Base-by-base conservation (phyloP, 2,888 invertebrate species). In the Fragum sueziense region DNA sequence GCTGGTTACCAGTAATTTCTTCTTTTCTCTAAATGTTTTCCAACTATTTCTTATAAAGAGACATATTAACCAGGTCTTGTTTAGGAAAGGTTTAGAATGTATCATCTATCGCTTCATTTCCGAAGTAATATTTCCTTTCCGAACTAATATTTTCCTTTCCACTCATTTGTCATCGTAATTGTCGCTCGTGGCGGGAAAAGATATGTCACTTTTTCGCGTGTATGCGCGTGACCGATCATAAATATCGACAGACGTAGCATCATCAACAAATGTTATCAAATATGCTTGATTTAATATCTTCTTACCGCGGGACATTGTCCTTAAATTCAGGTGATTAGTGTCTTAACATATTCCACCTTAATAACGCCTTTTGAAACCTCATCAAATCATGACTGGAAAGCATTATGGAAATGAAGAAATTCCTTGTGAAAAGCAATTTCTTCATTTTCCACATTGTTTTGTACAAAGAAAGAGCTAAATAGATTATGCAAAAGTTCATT, bases 181-280 rank as follows among this genome's bases (percentile, higher is more conserved):
- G 62, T 34, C 34, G 62, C 62, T 62, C 34, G 62, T 62, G 62
- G 62, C 62, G 62, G 62, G 62, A 62, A 62, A 62, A 62, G 62
- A 62, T 62, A 62, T 33, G 33, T 62, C 62, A 62, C 62, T 34
- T 62, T 34, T 34, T 62, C 62, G 62, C 62, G 62, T 62, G 62
- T 29, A 20, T 62, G 31, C 62, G 34, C 62, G 62, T 62, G 62
- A 62, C 62, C n/a, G 62, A n/a, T 29, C 62, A 62, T 62, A 62
- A 34, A 62, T 62, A 57, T 25, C 25, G 27, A 57, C 57, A 22
- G 17, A 22, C 9, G 27, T 29, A 29, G 29, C 11, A 29, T 29
- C 29, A 22, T 57, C 27, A 22, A 25, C 27, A 57, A 57, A 57
- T 57, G 57, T 57, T 22, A 9, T 57, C 25, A 54, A 29, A 29